A percentile compares a stretch with the other conserved stretches of the same genome.
These are phyloP conservation scores for Pegoplata infirma DNA, from an alignment of 2,888 invertebrate species.

Conservation along the genomic window DNA sequence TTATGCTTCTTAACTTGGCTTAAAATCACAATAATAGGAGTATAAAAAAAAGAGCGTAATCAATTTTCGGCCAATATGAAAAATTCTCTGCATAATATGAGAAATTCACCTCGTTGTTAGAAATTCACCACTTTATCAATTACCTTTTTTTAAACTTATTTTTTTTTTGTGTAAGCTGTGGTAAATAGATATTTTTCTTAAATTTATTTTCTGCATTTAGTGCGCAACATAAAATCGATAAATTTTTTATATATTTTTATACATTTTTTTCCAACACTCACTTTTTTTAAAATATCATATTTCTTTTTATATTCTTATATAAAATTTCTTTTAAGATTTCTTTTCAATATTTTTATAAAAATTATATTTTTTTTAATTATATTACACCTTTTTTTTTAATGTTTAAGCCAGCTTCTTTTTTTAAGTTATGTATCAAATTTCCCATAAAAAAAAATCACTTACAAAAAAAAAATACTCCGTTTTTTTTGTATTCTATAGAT, in stretches of 20 bases:
- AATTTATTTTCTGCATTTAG: constrained; percentile 26
- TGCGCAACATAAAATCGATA: constrained; percentile 64
- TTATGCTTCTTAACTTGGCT: constrained; percentile 57
- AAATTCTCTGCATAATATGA: background rate
- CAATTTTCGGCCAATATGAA: background rate
- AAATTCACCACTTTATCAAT: constrained; percentile 28
- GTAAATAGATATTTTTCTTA: constrained; percentile 36
- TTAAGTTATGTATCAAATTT: constrained; percentile 10
- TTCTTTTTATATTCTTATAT: constrained; percentile 41
- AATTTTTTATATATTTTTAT: constrained; percentile 65
- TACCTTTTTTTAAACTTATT: constrained; percentile 44
- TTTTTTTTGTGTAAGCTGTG: background rate
- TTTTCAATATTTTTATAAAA: constrained; percentile 44
- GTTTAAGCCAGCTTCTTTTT: constrained; percentile 7
- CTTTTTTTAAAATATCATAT: constrained; percentile 61
- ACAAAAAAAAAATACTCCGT: background rate
- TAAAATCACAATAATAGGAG: constrained; percentile 10
- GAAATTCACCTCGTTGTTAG: constrained; percentile 15
- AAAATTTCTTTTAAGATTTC: constrained; percentile 59
- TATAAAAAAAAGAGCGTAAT: constrained; percentile 15
- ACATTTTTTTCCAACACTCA: constrained; percentile 60
- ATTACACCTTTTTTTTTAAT: constrained; percentile 34
- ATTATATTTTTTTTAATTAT: constrained; percentile 57
- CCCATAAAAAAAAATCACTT: constrained; percentile 5
- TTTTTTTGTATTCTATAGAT: constrained; percentile 19